Conservation (phyloP, 2,113 vertebrate genomes). For the Python bivittatus region DNA sequence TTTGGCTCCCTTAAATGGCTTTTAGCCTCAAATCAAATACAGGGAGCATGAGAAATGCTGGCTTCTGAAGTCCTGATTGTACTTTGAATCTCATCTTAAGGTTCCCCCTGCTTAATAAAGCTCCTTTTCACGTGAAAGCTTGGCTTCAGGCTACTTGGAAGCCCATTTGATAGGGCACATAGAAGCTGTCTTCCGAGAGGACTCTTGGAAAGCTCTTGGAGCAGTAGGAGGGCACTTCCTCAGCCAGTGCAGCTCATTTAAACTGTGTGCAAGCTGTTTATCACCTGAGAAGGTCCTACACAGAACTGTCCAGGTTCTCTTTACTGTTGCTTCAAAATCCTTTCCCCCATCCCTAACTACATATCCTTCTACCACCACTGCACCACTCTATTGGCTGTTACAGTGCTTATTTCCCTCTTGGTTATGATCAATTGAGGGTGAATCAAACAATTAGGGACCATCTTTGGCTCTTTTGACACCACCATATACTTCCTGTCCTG, state of each 20-base stretch:
- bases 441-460: background rate
- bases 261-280: conserved; percentile 52
- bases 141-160: conserved; percentile 69
- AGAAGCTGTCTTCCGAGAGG: conserved; percentile 67
- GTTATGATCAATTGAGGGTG: background rate
- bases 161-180: conserved; percentile 67
- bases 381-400: background rate
- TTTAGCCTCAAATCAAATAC: conserved; percentile 72
- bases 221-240: conserved; percentile 61
- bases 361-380: background rate
- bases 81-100: conserved; percentile 69
- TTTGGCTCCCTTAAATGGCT: conserved; percentile 69
- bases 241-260: conserved; percentile 58
- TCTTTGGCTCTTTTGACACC: background rate
- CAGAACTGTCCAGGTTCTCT: background rate
- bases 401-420: background rate
- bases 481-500: background rate
- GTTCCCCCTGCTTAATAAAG: conserved; percentile 67
- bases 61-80: conserved; percentile 73
- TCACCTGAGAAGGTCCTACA: conserved; percentile 52
- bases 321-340: background rate
- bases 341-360: background rate
- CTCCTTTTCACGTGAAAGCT: conserved; percentile 74
- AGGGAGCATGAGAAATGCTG: conserved; percentile 66
- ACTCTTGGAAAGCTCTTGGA: conserved; percentile 65